Evolutionary conservation across 2,797 vertebrate species (phyloP), one percentile per base, ranked within the genome.

Genomic region (Allobates femoralis): DNA sequence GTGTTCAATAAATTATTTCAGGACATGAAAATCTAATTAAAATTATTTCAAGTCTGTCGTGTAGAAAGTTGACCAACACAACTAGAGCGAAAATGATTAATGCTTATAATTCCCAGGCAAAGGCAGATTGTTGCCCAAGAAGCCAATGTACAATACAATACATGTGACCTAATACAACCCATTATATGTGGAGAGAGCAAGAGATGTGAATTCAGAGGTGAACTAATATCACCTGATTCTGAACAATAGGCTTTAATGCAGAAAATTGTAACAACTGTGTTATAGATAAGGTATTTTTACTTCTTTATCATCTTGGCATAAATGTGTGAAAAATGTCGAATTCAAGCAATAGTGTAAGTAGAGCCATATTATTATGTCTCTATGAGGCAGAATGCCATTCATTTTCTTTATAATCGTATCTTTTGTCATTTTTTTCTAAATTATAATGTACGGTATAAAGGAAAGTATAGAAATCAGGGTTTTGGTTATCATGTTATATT

Each of bases 1-100:
- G 69, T 81, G 82, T 88, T 88, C 82, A 88, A 88, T 88, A 88
- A 88, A 88, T 88, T 84, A 88, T 88, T 85, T 88, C 66, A 88
- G 69, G 82, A 81, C 50, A 76, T 81, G 86, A 85, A 88, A 87
- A 88, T 75, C 77, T 88, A 88, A 88, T 88, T 88, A 88, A 85
- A 88, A 88, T 84, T 88, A 84, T 81, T 88, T 88, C 82, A 85
- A 85, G 86, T 62, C 82, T 84, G 82, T 88, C 46, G 77, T 46
- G 60, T 81, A 76, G 34, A 88, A 88, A 85, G 82, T 81, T 88
- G 86, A 84, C 82, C 86, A 88, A 88, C 77, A 56, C 82, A 85
- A 88, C 82, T 88, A 67, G 32, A 80, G 86, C 82, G 75, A 67
- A 85, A 87, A 87, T 84, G 77, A 87, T 85, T 84, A 80, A 87